Evolutionary conservation across 1,140 invertebrate species (phyloP).

Genomic region (Cryptotermes secundus): DNA sequence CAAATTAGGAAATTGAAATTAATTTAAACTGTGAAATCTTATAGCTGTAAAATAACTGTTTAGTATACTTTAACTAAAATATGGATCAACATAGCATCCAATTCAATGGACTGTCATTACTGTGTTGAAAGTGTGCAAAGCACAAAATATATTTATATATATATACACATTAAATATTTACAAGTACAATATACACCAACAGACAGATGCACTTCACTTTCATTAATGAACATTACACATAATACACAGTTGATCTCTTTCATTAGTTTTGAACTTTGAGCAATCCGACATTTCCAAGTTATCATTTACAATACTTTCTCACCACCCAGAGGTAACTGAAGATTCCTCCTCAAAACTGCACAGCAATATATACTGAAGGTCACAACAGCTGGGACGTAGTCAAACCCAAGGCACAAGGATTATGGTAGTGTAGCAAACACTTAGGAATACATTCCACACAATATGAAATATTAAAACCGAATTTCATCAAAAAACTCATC

Average conservation of each 20-base stretch:
- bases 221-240: neutral
- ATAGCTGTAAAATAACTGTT: neutral
- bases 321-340: neutral
- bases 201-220: constrained; percentile 3
- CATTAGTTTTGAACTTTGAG: constrained; percentile 14
- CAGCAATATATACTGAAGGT: neutral
- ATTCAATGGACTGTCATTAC: neutral
- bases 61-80: neutral
- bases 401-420: constrained; percentile 10
- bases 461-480: too few species aligned
- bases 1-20: neutral
- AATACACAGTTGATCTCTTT: neutral
- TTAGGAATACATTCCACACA: neutral
- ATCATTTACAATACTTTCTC: neutral
- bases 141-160: constrained; percentile 19
- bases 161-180: neutral
- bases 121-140: neutral
- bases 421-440: neutral
- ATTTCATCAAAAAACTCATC: too few species aligned
- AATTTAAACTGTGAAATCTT: constrained; percentile 1
- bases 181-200: constrained; percentile 11
- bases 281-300: neutral
- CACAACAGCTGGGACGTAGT: neutral
- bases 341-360: neutral
- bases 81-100: neutral